phyloP scores from a whole-genome alignment of 2,113 vertebrate species.

The Nothocercus julius region DNA sequence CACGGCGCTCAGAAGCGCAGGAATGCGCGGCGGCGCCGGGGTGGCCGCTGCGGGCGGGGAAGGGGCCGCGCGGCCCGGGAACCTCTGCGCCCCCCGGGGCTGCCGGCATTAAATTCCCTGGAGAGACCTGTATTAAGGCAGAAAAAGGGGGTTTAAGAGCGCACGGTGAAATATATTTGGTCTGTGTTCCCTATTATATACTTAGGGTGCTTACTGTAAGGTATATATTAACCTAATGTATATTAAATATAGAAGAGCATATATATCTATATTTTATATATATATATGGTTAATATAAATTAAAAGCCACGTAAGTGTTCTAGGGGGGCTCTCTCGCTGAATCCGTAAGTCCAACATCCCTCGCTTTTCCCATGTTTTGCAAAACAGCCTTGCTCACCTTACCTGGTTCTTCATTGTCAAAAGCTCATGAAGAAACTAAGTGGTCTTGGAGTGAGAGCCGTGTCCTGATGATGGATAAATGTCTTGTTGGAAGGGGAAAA shows the following conservation, averaged over 20 bases:
- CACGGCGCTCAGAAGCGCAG: too few species aligned
- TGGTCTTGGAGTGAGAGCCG: neutral
- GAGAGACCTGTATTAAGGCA: neutral
- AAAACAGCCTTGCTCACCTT: neutral
- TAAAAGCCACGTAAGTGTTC: neutral
- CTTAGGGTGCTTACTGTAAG: neutral
- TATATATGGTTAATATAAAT: too few species aligned
- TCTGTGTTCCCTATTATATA: neutral
- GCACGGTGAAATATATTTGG: neutral
- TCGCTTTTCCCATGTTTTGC: accelerated
- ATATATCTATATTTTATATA: too few species aligned
- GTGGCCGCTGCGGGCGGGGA: too few species aligned
- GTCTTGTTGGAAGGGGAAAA: neutral
- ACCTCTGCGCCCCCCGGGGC: too few species aligned
- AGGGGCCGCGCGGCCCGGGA: too few species aligned
- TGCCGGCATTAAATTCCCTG: neutral
- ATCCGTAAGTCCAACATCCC: accelerated
- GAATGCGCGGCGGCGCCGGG: too few species aligned
- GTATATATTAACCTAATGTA: neutral
- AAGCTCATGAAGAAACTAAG: neutral
- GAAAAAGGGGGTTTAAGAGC: neutral
- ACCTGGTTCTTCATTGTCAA: accelerated
- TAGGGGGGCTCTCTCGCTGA: neutral
- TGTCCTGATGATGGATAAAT: accelerated
- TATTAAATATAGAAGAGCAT: too few species aligned